Base-by-base conservation (phyloP, 2,888 invertebrate species). In the Sicus ferrugineus region DNA sequence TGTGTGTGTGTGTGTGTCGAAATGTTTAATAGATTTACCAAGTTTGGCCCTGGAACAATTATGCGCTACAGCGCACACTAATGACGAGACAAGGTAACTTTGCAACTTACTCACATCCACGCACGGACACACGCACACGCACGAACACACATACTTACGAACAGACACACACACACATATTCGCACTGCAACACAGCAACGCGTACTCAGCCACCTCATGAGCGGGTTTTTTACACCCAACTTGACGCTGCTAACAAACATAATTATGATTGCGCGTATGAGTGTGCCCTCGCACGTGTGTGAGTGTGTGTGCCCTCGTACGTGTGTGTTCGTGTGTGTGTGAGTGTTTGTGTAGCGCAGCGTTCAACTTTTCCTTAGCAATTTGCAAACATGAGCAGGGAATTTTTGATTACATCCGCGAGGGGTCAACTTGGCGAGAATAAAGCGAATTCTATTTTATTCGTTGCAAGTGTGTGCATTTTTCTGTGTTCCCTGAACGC, bases 61-160 rank as follows among this genome's bases (percentile, higher is more conserved):
- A 73, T 67, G 72, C 69, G 74, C 73, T 72, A 64, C 71, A 69
- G 68, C 73, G 71, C 72, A 54, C 72, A 72, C 68, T 71, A 64
- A 69, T 69, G 56, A 48, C 30, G 64, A n/a, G 52, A 38, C 59
- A 61, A 54, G 56, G 54, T 38, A 54, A 23, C 56, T 38, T 42
- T n/a, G 21, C 3, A 6, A 7, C n/a, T n/a, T n/a, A n/a, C n/a
- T 21, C 1, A 23, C 52, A 11, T 59, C 21, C 21, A 62, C 31
- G 38, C 21, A n/a, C 26, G 38, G 19, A 34, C 3, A 7, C 26
- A 52, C 34, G 14, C 21, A 30, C 34, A 50, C 34, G 11, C 23
- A 23, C 30, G 30, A 2, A 65, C 52, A 52, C 64, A 58, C 58
- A 59, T 19, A n/a, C 31, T 14, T n/a, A 42, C 9, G 28, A 38